Percentiles rank a stretch among this genome's conserved stretches.
Evolutionary conservation across 1,140 invertebrate genomes (phyloP).

Genomic region (Drosophila trapezifrons): DNA sequence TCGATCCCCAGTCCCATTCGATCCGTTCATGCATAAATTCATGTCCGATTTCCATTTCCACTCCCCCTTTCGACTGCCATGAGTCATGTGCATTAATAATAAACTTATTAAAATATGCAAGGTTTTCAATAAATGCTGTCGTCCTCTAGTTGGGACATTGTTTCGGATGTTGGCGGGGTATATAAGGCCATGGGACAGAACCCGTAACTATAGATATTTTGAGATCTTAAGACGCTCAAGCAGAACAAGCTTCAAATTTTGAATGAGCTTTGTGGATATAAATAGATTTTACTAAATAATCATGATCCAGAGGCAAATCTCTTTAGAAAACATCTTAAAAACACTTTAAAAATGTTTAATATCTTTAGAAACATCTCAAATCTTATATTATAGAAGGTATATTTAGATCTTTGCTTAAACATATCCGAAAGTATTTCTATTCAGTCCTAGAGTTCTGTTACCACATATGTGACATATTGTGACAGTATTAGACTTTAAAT

Average conservation of each 20-base stretch:
- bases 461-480: background rate
- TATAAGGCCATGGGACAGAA: conserved; percentile 1
- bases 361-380: too few species aligned
- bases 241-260: too few species aligned
- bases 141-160: background rate
- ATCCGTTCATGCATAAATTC: conserved; percentile 74
- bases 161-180: conserved; percentile 8
- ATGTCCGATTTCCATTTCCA: conserved; percentile 31
- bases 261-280: too few species aligned
- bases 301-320: too few species aligned
- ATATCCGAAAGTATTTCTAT: background rate
- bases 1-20: conserved; percentile 8
- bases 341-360: too few species aligned
- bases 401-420: background rate
- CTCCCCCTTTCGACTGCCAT: conserved; percentile 25
- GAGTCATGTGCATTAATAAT: conserved; percentile 56
- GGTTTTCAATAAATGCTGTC: conserved; percentile 35
- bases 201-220: background rate
- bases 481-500: background rate
- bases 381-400: too few species aligned
- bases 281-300: too few species aligned
- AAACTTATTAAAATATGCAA: conserved; percentile 79
- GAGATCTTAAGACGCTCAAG: background rate
- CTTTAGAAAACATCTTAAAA: too few species aligned
- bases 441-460: too few species aligned